A percentile compares a stretch with the other conserved stretches of the same genome.
Evolutionary conservation across 2,888 invertebrate genomes (phyloP).

Genomic region (Criorhina ranunculi): DNA sequence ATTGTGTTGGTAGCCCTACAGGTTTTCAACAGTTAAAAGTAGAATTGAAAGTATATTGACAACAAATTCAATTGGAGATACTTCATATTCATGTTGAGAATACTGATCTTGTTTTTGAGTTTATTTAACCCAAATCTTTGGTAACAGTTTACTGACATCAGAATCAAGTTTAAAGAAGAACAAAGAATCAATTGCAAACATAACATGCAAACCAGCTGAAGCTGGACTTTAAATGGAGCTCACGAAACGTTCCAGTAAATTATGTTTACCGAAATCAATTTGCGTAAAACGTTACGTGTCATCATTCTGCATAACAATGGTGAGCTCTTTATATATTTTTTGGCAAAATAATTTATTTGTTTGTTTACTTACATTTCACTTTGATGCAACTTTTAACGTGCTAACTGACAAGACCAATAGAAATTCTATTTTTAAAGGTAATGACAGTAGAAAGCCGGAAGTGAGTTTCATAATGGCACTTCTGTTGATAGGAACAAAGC

Average conservation of each 20-base stretch:
- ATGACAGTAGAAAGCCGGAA: not conserved
- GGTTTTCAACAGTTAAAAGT: not conserved
- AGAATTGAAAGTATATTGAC: not conserved
- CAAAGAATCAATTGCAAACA: not conserved
- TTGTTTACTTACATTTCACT: constrained; percentile 24
- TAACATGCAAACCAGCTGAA: not conserved
- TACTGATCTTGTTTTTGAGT: constrained; percentile 3
- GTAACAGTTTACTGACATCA: constrained; percentile 22
- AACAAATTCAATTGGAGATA: not conserved
- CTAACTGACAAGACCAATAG: constrained; percentile 5
- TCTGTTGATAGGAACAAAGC: too few species aligned
- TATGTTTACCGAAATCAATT: constrained; percentile 14
- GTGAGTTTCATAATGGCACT: too few species aligned
- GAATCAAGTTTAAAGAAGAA: not conserved
- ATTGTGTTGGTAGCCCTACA: not conserved
- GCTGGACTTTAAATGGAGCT: not conserved
- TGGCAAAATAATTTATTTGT: not conserved
- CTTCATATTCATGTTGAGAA: constrained; percentile 29
- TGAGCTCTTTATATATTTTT: constrained; percentile 6
- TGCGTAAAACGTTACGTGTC: constrained; percentile 26
- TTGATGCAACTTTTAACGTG: constrained; percentile 29
- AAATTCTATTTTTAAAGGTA: constrained; percentile 4
- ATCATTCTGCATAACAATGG: constrained; percentile 20
- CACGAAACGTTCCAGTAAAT: not conserved
- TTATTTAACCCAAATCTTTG: constrained; percentile 9